These are phyloP conservation scores for Clunio marinus DNA, from an alignment of 2,888 invertebrate species.

Conservation along the genomic window DNA sequence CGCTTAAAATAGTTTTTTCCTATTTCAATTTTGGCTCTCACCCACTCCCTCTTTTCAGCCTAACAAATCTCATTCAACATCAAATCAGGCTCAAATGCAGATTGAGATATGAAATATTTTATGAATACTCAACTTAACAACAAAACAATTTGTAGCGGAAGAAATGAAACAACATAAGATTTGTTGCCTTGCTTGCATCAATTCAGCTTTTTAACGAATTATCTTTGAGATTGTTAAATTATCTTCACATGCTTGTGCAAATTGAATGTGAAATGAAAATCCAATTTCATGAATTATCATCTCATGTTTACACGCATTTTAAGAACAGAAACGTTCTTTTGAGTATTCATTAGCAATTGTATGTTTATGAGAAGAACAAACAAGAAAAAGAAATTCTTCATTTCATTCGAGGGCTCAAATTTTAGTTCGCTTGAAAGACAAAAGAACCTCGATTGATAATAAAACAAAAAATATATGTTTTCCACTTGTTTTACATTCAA, in stretches of 20 bases:
- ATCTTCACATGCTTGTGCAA: conserved; percentile 1
- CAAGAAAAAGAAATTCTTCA: background rate
- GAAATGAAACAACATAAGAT: no score
- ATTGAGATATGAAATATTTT: no score
- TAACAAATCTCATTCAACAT: background rate
- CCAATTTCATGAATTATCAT: conserved; percentile 12
- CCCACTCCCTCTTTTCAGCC: conserved; percentile 33
- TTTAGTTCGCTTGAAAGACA: no score
- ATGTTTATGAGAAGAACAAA: conserved; percentile 7
- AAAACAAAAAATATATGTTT: background rate
- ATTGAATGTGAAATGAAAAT: conserved; percentile 1
- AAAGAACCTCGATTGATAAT: background rate
- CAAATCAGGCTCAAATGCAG: background rate
- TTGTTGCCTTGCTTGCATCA: no score
- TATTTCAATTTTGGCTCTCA: background rate
- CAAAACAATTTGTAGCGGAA: no score
- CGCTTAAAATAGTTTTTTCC: background rate
- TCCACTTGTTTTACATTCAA: conserved; percentile 2
- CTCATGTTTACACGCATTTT: conserved; percentile 21
- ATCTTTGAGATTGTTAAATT: background rate
- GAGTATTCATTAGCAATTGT: conserved; percentile 7
- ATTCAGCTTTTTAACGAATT: no score
- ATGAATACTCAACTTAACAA: no score
- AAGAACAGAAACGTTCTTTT: background rate
- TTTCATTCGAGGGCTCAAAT: background rate